A percentile compares a stretch with the other conserved stretches of the same genome.
Conservation (phyloP, 1,140 invertebrate genomes). For the Solenopsis fugax region DNA sequence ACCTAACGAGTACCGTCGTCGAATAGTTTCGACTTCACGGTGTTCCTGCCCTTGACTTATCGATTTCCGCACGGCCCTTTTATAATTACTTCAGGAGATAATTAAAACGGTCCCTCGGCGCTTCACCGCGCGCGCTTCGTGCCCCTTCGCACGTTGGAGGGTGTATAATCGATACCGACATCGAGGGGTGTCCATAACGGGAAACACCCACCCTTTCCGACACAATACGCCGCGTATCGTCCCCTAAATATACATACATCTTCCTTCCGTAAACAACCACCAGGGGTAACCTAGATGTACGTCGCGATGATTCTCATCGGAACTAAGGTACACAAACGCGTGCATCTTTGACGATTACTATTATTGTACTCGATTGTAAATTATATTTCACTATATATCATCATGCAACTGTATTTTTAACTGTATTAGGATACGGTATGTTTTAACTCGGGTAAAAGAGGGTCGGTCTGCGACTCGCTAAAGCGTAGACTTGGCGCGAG, state of each 20-base stretch:
- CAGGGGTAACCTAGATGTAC: slow-evolving; percentile 54
- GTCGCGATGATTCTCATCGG: slow-evolving; percentile 36
- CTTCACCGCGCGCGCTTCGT: slow-evolving; percentile 69
- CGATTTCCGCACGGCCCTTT: slow-evolving; percentile 68
- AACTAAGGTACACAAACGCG: slow-evolving; percentile 17
- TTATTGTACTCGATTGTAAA: not conserved
- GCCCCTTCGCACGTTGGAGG: slow-evolving; percentile 63
- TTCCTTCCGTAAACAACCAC: slow-evolving; percentile 72
- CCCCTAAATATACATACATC: slow-evolving; percentile 76
- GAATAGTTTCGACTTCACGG: slow-evolving; percentile 46
- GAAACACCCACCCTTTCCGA: slow-evolving; percentile 76
- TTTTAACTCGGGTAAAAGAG: too few species aligned
- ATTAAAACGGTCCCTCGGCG: slow-evolving; percentile 80
- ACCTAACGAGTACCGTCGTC: slow-evolving; percentile 12
- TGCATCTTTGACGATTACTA: slow-evolving; percentile 21
- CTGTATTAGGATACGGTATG: not conserved
- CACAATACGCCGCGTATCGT: slow-evolving; percentile 60
- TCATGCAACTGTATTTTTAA: not conserved
- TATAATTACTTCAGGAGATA: slow-evolving; percentile 82
- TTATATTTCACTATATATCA: not conserved
- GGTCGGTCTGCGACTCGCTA: too few species aligned
- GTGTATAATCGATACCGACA: slow-evolving; percentile 85
- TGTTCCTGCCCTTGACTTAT: slow-evolving; percentile 70
- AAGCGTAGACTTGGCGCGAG: too few species aligned
- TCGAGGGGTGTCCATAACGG: slow-evolving; percentile 81